Evolutionary conservation across 2,797 vertebrate genomes (phyloP), one percentile per base, ranked within the genome.

Genomic region (Lepidocolaptes lacrymiger): DNA sequence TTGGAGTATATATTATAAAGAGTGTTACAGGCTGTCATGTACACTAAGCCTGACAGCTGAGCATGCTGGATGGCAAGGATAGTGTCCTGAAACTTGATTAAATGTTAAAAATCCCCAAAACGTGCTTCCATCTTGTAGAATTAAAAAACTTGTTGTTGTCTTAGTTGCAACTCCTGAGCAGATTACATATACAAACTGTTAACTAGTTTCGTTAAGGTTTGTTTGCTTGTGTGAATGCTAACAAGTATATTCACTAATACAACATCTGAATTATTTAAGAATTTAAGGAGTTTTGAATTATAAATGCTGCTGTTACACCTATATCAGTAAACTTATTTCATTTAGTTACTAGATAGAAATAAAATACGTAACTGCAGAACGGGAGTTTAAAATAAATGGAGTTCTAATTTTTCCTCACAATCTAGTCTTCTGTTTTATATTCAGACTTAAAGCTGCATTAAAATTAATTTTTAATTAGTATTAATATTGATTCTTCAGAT

Each of bases 41-140:
- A 30, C 75, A 26, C 6, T 34, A 23, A 58, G 10, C 41, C 44
- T 80, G 56, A 23, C 26, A 80, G 18, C 66, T 67, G 37, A 63
- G 48, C 6, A 0, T 44, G 27, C 41, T 46, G 10, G 16, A 5
- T 71, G 72, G 13, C 15, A 61, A 27, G 30, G 28, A 21, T 21
- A 10, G 28, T 67, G 39, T 54, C 37, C 37, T 80, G 44, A 59
- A 80, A 83, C 20, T 56, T 88, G 36, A 36, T 49, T 52, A 27
- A 77, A 9, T 52, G 51, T 68, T 92, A n/a, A 73, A 69, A 89
- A 32, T 62, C 5, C 15, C 10, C 8, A 4, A 36, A 82, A 39
- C 4, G 2, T 30, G 13, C 7, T n/a, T 82, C 7, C 0, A 0
- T 58, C 39, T 32, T 68, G 11, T n/a, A 61, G 62, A 75, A 34